Evolutionary conservation across 2,888 invertebrate species (phyloP).

Genomic region (Vanessa cardui): DNA sequence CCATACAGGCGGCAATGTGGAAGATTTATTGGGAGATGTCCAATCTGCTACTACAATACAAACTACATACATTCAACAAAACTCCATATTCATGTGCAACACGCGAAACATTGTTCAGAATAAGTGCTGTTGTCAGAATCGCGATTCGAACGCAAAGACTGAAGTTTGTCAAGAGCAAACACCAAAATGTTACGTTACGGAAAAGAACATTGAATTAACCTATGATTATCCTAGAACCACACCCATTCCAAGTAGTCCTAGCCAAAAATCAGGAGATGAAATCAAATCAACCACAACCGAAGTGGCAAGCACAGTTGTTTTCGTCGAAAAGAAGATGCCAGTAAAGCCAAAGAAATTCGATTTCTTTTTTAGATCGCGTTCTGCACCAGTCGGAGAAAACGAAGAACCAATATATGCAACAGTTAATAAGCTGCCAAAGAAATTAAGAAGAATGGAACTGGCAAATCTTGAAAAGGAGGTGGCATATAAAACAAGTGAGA

Average conservation of each 20-base stretch:
- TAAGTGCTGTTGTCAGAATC: conserved; percentile 71
- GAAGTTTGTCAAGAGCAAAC: conserved; percentile 52
- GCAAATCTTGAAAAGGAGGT: conserved; percentile 78
- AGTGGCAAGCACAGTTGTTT: conserved; percentile 79
- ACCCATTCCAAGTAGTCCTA: conserved; percentile 61
- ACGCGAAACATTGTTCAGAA: conserved; percentile 71
- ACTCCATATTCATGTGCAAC: conserved; percentile 79
- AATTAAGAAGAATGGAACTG: conserved; percentile 73
- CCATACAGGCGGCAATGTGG: conserved; percentile 85
- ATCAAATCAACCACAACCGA: conserved; percentile 75
- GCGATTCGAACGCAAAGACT: conserved; percentile 44
- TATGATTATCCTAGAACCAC: conserved; percentile 78
- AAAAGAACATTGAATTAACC: conserved; percentile 78
- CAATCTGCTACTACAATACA: conserved; percentile 75
- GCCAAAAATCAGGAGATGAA: conserved; percentile 62
- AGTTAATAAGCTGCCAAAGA: conserved; percentile 78
- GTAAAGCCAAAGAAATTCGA: conserved; percentile 75
- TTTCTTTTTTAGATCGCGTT: conserved; percentile 77
- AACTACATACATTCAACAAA: conserved; percentile 75
- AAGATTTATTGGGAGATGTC: conserved; percentile 86
- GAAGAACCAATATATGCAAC: conserved; percentile 80
- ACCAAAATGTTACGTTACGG: conserved; percentile 73
- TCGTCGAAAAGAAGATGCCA: conserved; percentile 77
- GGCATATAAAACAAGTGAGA: conserved; percentile 70
- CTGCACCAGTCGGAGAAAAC: conserved; percentile 77